Evolutionary conservation across 2,113 vertebrate genomes (phyloP), one percentile per base, ranked within the genome.

Genomic region (Sylvia atricapilla): DNA sequence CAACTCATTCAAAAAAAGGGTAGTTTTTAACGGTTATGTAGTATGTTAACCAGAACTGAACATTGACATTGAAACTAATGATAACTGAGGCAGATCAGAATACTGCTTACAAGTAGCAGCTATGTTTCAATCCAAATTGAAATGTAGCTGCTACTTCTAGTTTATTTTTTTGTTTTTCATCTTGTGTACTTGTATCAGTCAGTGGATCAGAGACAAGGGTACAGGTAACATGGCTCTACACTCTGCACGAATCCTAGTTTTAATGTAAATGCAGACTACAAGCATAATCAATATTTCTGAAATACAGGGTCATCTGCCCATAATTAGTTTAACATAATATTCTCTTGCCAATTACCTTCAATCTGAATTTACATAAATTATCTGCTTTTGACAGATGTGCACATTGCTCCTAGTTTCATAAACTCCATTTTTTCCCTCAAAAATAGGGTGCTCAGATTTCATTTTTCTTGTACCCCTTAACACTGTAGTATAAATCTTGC

Each of bases 401-500:
- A 67, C 41, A 27, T 30, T 94, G 72, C 37, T 81, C 59, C 43
- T 73, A 47, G 96, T 83, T 84, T 92, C 68, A 95, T 68, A 91
- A 93, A 73, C 52, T 47, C n/a, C 22, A 19, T 62, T 74, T 93
- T 83, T 52, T 15, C 58, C 27, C 44, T 81, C 73, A 80, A 31
- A 89, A 89, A 89, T 82, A 87, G 76, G 55, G 31, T 88, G 37
- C 77, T 89, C 69, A 72, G 92, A 97, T 96, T 96, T 95, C 84
- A 89, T 91, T 97, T 96, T 95, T 94, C 85, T 70, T 89, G 85
- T 84, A 85, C 35, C 89, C 69, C 85, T 93, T 87, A 91, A 96
- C 87, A 70, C 52, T 92, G 63, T 74, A 69, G 85, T 89, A 95
- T 94, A 97, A 97, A 97, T 95, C 95, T 86, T 95, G 52, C 95